phyloP scores from a whole-genome alignment of 2,888 invertebrate species.

The Lobophora halterata region DNA sequence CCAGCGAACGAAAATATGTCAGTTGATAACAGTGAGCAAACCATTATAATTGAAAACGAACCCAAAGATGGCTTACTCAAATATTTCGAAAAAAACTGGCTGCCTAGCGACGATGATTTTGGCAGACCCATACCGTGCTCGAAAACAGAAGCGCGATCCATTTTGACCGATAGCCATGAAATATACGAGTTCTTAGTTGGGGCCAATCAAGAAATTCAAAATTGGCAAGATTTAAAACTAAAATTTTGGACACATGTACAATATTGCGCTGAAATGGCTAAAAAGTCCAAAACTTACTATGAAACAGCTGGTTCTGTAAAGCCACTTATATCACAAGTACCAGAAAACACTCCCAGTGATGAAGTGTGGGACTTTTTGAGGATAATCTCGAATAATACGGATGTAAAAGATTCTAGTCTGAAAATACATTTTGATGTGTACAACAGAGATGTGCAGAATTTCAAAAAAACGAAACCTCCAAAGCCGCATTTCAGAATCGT shows the following conservation, averaged over 20 bases:
- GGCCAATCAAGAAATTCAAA: constrained; percentile 39
- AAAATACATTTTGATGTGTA: constrained; percentile 68
- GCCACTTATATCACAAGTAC: no score
- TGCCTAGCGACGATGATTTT: constrained; percentile 57
- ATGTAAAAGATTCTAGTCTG: constrained; percentile 38
- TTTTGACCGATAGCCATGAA: constrained; percentile 47
- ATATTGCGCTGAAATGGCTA: no score
- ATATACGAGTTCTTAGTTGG: constrained; percentile 52
- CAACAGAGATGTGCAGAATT: constrained; percentile 63
- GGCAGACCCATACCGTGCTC: constrained; percentile 54
- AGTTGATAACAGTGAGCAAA: neutral
- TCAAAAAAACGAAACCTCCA: constrained; percentile 60
- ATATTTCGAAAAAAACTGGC: constrained; percentile 49
- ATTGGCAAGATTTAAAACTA: constrained; percentile 63
- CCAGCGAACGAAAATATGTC: no score
- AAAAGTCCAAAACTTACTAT: no score
- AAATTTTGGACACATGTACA: constrained; percentile 51
- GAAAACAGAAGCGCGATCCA: constrained; percentile 33
- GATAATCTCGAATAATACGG: constrained; percentile 50
- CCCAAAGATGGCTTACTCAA: constrained; percentile 28
- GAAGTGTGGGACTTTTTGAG: constrained; percentile 35
- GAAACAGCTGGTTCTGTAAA: no score
- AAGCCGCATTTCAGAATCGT: constrained; percentile 66
- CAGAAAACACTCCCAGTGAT: no score
- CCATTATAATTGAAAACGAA: constrained; percentile 27